Evolutionary conservation across 2,113 vertebrate species (phyloP), one percentile per base, ranked within the genome.

Genomic region (Serinus canaria): DNA sequence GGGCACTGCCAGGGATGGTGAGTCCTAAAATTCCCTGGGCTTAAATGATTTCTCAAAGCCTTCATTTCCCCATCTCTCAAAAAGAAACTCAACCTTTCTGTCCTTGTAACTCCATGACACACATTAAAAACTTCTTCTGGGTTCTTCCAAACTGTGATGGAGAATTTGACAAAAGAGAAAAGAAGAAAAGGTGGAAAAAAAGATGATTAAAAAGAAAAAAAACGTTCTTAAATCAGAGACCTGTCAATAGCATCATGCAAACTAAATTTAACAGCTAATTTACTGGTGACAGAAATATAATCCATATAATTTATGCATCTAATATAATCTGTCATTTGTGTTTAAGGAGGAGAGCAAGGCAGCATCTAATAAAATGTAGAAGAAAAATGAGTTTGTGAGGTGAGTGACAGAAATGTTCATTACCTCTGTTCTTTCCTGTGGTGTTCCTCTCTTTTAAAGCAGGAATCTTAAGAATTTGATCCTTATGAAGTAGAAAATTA

Each of bases 241-340:
- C 62, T 91, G 88, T 91, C 95, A 93, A 96, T 93, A 92, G 52
- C 82, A 86, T 88, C 76, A 47, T 25, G 73, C 80, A 93, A 95
- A 90, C 90, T 89, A 95, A 97, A 94, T 96, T 94, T 93, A 94
- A 88, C 91, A 90, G 87, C 80, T 96, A 96, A 96, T 96, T 97
- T 96, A 82, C 90, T 82, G 50, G 70, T 96, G 95, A 93, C 94
- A 94, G 91, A 95, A 94, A 94, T 88, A 87, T 87, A 97, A 96
- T 94, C 92, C 88, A 46, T 96, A 75, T 96, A 96, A 96, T 94
- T 96, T 97, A 89, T 95, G 89, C 91, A 84, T 94, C 91, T 87
- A 92, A 87, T 95, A 94, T 92, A 94, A 90, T 90, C 87, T 96
- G 95, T 96, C 95, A 97, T 87, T 96, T 95, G 80, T 88, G 80